These are phyloP conservation scores for Sycon ciliatum DNA, from an alignment of 37 sponge, comb jelly and placozoan genomes.

Conservation along the genomic window DNA sequence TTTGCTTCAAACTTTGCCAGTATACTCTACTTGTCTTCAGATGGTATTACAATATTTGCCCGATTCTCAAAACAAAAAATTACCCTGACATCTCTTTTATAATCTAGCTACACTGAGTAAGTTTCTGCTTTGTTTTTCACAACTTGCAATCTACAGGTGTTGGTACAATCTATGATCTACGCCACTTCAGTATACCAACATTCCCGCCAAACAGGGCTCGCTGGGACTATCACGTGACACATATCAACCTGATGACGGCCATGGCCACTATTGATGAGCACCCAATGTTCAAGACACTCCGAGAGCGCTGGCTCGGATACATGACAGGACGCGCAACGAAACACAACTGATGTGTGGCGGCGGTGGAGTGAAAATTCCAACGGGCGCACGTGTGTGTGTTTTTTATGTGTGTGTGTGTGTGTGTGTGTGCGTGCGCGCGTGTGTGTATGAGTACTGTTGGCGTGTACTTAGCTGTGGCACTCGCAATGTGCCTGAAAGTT, in stretches of 20 bases:
- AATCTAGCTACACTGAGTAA: too few species aligned
- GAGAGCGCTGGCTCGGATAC: slow-evolving; percentile 12
- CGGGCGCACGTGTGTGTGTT: not conserved
- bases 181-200: not conserved
- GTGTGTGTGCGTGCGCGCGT: not conserved
- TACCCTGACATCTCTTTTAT: too few species aligned
- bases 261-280: slow-evolving; percentile 12
- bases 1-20: too few species aligned
- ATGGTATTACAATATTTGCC: too few species aligned
- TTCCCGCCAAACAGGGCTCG: slow-evolving; percentile 10
- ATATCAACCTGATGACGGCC: not conserved
- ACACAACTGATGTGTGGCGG: slow-evolving; percentile 10
- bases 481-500: too few species aligned
- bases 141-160: too few species aligned
- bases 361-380: not conserved
- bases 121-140: too few species aligned
- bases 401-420: not conserved
- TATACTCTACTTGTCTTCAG: too few species aligned
- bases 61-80: too few species aligned
- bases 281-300: not conserved
- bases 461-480: too few species aligned
- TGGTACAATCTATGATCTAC: not conserved
- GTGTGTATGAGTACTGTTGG: not conserved
- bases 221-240: slow-evolving; percentile 9
- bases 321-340: slow-evolving; percentile 10